Evolutionary conservation across 2,888 invertebrate genomes (phyloP).

Genomic region (Oscheius sp.): DNA sequence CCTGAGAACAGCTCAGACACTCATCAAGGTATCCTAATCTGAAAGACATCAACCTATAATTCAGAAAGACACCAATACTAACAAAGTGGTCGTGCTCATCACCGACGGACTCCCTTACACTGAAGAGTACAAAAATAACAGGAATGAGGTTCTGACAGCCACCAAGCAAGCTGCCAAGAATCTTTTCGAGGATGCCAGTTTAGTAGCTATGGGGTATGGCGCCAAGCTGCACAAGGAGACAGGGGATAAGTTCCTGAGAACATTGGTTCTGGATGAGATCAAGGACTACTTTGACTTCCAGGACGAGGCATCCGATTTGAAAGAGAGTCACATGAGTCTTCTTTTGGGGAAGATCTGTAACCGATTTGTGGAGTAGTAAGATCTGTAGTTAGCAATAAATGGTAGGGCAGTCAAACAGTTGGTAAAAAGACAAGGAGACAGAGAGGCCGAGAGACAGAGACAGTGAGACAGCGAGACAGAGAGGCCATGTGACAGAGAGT

Average conservation of each 20-base stretch:
- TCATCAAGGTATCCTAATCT: neutral
- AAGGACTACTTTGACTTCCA: neutral
- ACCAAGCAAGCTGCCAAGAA: neutral
- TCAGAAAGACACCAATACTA: neutral
- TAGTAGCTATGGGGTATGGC: neutral
- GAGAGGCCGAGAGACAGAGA: too few species aligned
- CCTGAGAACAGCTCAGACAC: neutral
- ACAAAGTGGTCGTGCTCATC: constrained; percentile 9
- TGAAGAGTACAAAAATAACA: neutral
- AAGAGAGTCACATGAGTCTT: too few species aligned
- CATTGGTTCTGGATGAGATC: neutral
- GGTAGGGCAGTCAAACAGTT: too few species aligned
- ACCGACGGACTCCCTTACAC: constrained; percentile 12
- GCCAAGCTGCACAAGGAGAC: neutral
- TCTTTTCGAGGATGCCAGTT: too few species aligned
- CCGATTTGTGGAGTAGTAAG: too few species aligned
- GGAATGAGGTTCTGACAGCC: neutral
- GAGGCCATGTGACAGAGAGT: too few species aligned
- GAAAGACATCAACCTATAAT: neutral
- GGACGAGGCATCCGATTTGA: too few species aligned
- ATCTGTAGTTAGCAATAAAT: too few species aligned
- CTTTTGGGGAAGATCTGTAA: too few species aligned
- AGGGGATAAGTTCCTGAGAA: neutral
- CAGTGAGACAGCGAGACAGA: too few species aligned
- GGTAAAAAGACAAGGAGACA: too few species aligned